phyloP scores from a whole-genome alignment of 2,797 vertebrate species.

The Lepus oiostolus region DNA sequence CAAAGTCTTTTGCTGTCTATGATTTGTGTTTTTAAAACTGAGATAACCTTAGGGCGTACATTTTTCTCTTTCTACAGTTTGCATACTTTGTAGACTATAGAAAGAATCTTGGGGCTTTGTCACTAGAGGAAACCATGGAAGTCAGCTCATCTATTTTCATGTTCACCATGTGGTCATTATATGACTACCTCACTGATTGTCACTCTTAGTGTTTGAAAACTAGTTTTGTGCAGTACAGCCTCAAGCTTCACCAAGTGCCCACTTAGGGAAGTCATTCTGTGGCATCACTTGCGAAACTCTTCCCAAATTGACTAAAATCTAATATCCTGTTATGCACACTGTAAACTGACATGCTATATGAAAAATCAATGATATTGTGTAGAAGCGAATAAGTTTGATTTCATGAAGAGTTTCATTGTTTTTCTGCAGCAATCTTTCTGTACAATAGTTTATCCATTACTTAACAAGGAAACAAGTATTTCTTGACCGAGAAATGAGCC shows the following conservation, averaged over 20 bases:
- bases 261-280: not conserved
- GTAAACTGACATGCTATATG: not conserved
- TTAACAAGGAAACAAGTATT: constrained; percentile 19
- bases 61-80: constrained; percentile 76
- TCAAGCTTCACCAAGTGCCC: fast-evolving
- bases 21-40: constrained; percentile 76
- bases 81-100: constrained; percentile 78
- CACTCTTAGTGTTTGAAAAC: not conserved
- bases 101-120: constrained; percentile 57
- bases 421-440: not conserved
- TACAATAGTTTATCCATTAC: not conserved
- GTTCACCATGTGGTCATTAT: not conserved
- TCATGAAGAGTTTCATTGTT: not conserved
- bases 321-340: not conserved
- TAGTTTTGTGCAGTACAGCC: not conserved
- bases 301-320: not conserved
- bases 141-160: not conserved
- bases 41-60: constrained; percentile 81
- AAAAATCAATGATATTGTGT: not conserved
- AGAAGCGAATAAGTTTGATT: not conserved
- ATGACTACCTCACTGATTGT: not conserved
- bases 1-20: constrained; percentile 75
- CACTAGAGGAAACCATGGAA: constrained; percentile 46
- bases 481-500: not conserved
- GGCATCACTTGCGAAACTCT: not conserved